Evolutionary conservation across 2,888 invertebrate species (phyloP).

Genomic region (Pemphredon lugubris): DNA sequence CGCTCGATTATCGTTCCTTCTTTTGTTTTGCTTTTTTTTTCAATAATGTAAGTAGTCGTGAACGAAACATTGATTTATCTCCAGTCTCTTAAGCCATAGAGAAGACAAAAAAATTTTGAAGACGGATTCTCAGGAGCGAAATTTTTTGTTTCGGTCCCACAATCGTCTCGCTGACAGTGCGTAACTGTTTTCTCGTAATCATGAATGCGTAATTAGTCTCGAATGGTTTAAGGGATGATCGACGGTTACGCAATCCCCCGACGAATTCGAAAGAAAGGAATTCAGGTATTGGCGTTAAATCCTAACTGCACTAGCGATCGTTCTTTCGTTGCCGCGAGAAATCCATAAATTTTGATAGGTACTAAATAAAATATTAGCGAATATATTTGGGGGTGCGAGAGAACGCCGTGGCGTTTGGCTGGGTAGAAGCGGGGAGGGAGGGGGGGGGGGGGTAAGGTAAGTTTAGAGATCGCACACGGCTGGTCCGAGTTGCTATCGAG

Average conservation of each 20-base stretch:
- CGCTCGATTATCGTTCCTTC: neutral
- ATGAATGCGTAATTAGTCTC: too few relatives aligned
- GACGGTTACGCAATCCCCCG: too few relatives aligned
- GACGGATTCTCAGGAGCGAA: too few relatives aligned
- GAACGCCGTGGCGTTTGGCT: slow-evolving; percentile 34
- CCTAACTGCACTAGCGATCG: slow-evolving; percentile 9
- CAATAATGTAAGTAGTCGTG: neutral
- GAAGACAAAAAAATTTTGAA: too few relatives aligned
- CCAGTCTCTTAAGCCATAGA: too few relatives aligned
- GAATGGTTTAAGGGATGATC: too few relatives aligned
- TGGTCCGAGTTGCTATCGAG: slow-evolving; percentile 43
- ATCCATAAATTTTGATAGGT: slow-evolving; percentile 79
- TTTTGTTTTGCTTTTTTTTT: neutral
- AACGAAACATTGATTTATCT: too few relatives aligned
- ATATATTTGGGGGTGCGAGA: slow-evolving; percentile 59
- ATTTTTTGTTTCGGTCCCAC: too few relatives aligned
- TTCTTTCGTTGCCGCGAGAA: slow-evolving; percentile 53
- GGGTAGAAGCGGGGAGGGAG: too few relatives aligned
- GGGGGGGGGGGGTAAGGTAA: slow-evolving; percentile 42
- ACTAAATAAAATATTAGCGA: slow-evolving; percentile 77
- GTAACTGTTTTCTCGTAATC: too few relatives aligned
- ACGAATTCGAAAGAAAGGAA: too few relatives aligned
- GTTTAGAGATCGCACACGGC: slow-evolving; percentile 16
- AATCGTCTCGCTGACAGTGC: too few relatives aligned
- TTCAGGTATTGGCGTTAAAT: slow-evolving; percentile 22